Percentiles rank a stretch among this genome's conserved stretches.
These are phyloP conservation scores for Sesamia nonagrioides DNA, from an alignment of 1,140 invertebrate species.

Conservation along the genomic window DNA sequence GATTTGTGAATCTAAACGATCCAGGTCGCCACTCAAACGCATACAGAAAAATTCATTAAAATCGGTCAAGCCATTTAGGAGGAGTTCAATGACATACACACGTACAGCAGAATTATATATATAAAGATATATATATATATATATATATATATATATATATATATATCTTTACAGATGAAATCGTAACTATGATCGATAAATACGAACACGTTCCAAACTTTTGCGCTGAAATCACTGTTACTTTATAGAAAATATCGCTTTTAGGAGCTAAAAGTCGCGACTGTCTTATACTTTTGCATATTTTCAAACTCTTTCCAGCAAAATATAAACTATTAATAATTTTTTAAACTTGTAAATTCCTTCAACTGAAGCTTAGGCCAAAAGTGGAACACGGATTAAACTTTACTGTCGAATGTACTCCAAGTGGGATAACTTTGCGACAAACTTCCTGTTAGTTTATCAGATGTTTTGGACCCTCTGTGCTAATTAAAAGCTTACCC, in stretches of 20 bases:
- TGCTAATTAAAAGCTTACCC: constrained; percentile 47
- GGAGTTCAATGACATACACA: too few relatives aligned
- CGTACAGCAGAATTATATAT: too few relatives aligned
- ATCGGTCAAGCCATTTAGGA: too few relatives aligned
- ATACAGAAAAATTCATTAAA: too few relatives aligned
- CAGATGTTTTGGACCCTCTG: constrained; percentile 45
- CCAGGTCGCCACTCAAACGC: too few relatives aligned
- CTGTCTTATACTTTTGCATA: constrained; percentile 21
- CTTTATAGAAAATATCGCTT: not conserved
- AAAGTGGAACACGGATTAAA: constrained; percentile 49
- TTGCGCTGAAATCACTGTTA: not conserved
- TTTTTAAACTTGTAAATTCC: constrained; percentile 37
- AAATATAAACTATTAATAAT: constrained; percentile 34
- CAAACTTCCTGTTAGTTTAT: constrained; percentile 46
- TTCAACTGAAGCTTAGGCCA: constrained; percentile 31
- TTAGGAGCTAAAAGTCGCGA: not conserved
- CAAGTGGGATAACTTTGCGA: constrained; percentile 38
- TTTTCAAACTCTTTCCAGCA: constrained; percentile 10
- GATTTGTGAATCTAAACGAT: too few relatives aligned
- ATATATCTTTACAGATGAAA: not conserved
- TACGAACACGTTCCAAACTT: not conserved
- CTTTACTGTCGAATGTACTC: constrained; percentile 43
- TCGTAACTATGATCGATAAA: not conserved
- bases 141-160: not conserved
- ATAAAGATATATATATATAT: too few relatives aligned